phyloP scores from a whole-genome alignment of 2,888 invertebrate species.

The Matsumyia berberina region DNA sequence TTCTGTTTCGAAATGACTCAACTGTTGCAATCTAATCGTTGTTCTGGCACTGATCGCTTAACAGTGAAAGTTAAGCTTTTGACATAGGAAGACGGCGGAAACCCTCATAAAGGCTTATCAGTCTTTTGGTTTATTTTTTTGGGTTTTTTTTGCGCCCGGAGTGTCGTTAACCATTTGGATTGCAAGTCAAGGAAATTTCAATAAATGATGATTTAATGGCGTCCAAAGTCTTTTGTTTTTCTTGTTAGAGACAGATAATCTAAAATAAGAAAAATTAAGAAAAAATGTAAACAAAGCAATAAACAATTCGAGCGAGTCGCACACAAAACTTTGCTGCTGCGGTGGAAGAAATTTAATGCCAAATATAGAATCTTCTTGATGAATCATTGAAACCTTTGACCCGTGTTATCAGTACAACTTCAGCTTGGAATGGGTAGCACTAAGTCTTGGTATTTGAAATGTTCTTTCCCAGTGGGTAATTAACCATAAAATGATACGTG shows the following conservation, averaged over 20 bases:
- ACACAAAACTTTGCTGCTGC: no score
- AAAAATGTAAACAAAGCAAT: conserved; percentile 30
- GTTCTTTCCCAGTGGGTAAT: no score
- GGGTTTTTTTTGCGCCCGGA: neutral
- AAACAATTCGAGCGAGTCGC: conserved; percentile 2
- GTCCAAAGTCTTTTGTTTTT: neutral
- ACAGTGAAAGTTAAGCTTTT: no score
- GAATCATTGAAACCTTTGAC: conserved; percentile 6
- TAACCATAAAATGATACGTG: no score
- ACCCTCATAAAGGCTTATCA: no score
- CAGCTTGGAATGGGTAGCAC: no score
- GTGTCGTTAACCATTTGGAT: neutral
- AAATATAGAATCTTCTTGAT: neutral
- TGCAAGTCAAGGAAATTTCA: conserved; percentile 3
- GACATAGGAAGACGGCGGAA: no score
- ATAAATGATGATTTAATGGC: conserved; percentile 11
- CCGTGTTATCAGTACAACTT: conserved; percentile 2
- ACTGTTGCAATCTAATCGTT: no score
- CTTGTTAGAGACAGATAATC: conserved; percentile 6
- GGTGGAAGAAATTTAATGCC: neutral
- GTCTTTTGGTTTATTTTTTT: neutral
- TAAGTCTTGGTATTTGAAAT: no score
- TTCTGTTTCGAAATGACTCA: no score
- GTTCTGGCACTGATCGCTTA: no score
- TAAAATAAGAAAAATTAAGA: conserved; percentile 14